Percentiles rank a stretch among this genome's conserved stretches.
Evolutionary conservation across 2,888 invertebrate genomes (phyloP).

Genomic region (Leptopterna dolabrata): DNA sequence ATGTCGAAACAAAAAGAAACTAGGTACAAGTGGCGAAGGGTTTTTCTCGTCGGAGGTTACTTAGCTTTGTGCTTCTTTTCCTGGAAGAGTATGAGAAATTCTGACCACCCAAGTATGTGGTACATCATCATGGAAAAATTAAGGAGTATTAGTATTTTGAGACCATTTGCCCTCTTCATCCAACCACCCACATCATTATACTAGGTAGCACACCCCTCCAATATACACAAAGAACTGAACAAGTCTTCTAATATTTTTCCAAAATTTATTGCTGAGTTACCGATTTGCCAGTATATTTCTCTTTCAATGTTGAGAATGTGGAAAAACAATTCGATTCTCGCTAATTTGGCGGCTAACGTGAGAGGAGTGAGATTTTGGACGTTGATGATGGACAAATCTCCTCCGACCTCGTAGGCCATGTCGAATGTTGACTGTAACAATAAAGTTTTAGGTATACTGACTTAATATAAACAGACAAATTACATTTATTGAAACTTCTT

Average conservation of each 20-base stretch:
- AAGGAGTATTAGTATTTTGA: not conserved
- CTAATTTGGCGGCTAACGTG: constrained; percentile 92
- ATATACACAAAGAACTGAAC: not conserved
- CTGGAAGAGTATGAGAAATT: not conserved
- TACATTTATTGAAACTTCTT: no score
- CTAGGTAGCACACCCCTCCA: not conserved
- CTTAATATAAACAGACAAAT: no score
- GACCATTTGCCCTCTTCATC: not conserved
- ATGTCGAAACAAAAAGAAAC: not conserved
- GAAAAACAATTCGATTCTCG: constrained; percentile 94
- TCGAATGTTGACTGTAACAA: constrained; percentile 84
- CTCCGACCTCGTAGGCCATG: constrained; percentile 93
- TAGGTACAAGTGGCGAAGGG: not conserved
- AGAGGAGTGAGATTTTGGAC: constrained; percentile 89
- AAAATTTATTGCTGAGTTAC: constrained; percentile 67
- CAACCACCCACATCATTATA: not conserved
- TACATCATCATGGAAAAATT: constrained; percentile 2
- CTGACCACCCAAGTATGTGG: constrained; percentile 2
- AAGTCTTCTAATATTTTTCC: not conserved
- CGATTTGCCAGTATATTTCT: constrained; percentile 97
- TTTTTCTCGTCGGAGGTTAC: constrained; percentile 6
- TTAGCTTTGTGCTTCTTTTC: constrained; percentile 27
- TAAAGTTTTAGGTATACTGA: not conserved
- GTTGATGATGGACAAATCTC: constrained; percentile 88
- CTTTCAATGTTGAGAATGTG: constrained; percentile 96